Percentiles rank a stretch among this genome's conserved stretches.
Evolutionary conservation across 2,797 vertebrate genomes (phyloP).

Genomic region (Bryconaethiops microstoma): DNA sequence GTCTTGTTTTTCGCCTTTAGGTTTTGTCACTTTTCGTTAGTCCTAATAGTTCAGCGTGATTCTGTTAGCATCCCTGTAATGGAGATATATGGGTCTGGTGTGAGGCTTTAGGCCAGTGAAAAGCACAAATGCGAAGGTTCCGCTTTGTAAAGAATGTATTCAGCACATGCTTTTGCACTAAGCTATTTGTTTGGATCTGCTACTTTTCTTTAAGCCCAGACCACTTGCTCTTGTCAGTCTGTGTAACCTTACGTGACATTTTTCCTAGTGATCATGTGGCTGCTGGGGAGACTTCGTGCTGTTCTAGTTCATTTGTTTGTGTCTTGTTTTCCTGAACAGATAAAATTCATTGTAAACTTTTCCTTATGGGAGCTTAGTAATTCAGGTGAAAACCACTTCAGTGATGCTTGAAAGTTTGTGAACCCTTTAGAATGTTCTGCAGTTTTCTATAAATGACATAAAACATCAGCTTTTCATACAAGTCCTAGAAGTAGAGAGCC

Average conservation of each 20-base stretch:
- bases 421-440: no score
- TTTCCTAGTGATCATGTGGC: not conserved
- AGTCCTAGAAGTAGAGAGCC: no score
- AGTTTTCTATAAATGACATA: no score
- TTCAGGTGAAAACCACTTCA: no score
- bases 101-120: not conserved
- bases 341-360: no score
- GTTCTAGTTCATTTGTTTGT: no score
- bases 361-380: no score
- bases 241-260: not conserved
- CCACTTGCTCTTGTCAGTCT: slow-evolving; percentile 10
- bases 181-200: not conserved
- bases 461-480: no score
- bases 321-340: no score
- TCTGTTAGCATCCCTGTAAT: not conserved
- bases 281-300: not conserved
- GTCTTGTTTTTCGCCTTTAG: not conserved
- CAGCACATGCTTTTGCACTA: not conserved
- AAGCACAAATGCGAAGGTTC: not conserved
- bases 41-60: not conserved
- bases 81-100: not conserved
- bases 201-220: not conserved
- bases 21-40: not conserved
- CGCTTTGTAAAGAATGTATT: not conserved
- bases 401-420: no score